Evolutionary conservation across 2,888 invertebrate species (phyloP), one percentile per base, ranked within the genome.

Genomic region (Ectemnius cavifrons): DNA sequence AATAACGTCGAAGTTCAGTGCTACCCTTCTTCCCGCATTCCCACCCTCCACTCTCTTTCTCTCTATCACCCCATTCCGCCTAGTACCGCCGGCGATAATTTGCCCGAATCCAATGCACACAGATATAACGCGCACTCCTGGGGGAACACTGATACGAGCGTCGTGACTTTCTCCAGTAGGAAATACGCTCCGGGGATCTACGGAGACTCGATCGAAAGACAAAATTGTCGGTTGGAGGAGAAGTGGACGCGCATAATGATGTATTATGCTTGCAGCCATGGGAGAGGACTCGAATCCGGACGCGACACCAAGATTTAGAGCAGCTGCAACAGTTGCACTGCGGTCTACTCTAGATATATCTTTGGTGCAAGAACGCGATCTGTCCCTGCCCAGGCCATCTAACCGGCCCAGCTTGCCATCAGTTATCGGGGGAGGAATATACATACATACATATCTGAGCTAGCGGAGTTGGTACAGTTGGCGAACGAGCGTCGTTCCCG

Each of bases 181-280:
- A 70, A 81, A 81, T 78, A 77, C 80, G 74, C 65, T 82, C 66
- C 70, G 72, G 76, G 73, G 58, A 71, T 73, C 67, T 57, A 63
- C 69, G 28, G 47, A 66, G 57, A 1, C 13, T 27, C 46, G 57
- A 62, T 56, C 75, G 78, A 75, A 81, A 79, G 80, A 84, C 79
- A 79, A 85, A 85, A 85, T 87, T 87, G 83, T 83, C 83, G 79
- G 80, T 11, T 16, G 3, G n/a, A 14, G n/a, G 52, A 52, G 52
- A 37, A 37, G 11, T 37, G 37, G 5, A 79, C 80, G 77, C 74
- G 83, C 79, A 85, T 87, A 87, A 87, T 87, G 85, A 87, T 85
- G 83, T 85, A 37, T 37, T 37, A 37, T 37, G 84, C 83, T 84
- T 79, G 80, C 73, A 16, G 16, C 8, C 4, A 14, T 52, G 63